Evolutionary conservation across 2,113 vertebrate genomes (phyloP).

Genomic region (Micromys minutus): DNA sequence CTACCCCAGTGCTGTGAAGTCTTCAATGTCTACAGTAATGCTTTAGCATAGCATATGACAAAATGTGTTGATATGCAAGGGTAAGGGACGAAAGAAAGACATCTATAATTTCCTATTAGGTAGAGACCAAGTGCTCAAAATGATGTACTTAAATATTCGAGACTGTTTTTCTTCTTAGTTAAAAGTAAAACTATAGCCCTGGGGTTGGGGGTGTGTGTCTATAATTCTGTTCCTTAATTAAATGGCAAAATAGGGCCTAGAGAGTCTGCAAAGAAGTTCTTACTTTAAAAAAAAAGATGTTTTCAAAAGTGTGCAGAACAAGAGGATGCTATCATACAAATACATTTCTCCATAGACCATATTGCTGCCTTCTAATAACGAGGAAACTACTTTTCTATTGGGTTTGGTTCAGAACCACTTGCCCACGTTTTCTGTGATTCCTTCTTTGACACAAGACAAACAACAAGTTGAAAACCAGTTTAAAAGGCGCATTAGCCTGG

Average conservation of each 20-base stretch:
- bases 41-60: neutral
- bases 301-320: neutral
- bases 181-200: slow-evolving; percentile 5
- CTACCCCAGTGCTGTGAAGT: neutral
- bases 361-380: neutral
- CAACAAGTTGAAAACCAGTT: slow-evolving; percentile 1
- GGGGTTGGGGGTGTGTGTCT: neutral
- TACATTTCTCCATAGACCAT: neutral
- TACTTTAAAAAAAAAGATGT: slow-evolving; percentile 42
- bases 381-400: slow-evolving; percentile 26
- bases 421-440: slow-evolving; percentile 62
- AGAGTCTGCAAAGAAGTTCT: slow-evolving; percentile 48
- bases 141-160: slow-evolving; percentile 23
- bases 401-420: slow-evolving; percentile 47
- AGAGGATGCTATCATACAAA: neutral
- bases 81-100: neutral
- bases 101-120: neutral
- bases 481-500: slow-evolving; percentile 71
- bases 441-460: slow-evolving; percentile 76
- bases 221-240: slow-evolving; percentile 10
- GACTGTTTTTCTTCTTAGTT: slow-evolving; percentile 20
- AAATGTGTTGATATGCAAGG: neutral
- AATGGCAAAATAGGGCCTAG: slow-evolving; percentile 51
- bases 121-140: slow-evolving; percentile 27
- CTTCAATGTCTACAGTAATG: neutral